A percentile compares a stretch with the other conserved stretches of the same genome.
These are phyloP conservation scores for Brachyhypopomus gauderio DNA, from an alignment of 2,113 vertebrate genomes.

Conservation along the genomic window DNA sequence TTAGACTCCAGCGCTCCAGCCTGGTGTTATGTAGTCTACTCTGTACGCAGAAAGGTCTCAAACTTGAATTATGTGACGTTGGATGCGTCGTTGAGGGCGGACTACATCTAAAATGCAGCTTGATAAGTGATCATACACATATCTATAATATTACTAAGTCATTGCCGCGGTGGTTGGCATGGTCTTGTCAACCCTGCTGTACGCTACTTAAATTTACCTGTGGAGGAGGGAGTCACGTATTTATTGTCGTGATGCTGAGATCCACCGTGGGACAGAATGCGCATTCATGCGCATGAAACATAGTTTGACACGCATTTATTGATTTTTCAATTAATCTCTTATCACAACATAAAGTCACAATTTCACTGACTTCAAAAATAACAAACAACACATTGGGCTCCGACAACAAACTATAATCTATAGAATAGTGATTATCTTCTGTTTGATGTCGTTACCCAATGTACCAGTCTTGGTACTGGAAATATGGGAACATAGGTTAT, in stretches of 20 bases:
- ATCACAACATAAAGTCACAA: not conserved
- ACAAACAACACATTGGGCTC: not conserved
- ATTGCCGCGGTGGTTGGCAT: too few relatives aligned
- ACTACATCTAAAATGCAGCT: conserved; percentile 1
- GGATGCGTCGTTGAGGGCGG: conserved; percentile 28
- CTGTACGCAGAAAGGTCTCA: not conserved
- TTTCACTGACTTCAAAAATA: not conserved
- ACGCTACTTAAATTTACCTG: too few relatives aligned
- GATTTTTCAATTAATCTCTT: not conserved
- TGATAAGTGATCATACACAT: too few relatives aligned
- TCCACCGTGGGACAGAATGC: too few relatives aligned
- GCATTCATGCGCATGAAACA: not conserved
- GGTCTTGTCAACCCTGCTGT: too few relatives aligned
- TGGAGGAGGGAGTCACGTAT: too few relatives aligned
- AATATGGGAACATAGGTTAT: not conserved
- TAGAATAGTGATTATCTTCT: not conserved
- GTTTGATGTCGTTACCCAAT: too few relatives aligned
- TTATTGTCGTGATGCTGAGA: too few relatives aligned
- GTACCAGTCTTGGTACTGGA: not conserved
- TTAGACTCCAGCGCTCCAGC: too few relatives aligned
- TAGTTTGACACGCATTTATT: conserved; percentile 8
- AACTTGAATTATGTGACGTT: conserved; percentile 36
- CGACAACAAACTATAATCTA: not conserved
- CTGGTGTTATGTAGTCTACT: too few relatives aligned
- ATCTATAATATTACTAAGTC: too few relatives aligned